A percentile compares a stretch with the other conserved stretches of the same genome.
Evolutionary conservation across 1,140 invertebrate genomes (phyloP).

Genomic region (Hycleus phaleratus): DNA sequence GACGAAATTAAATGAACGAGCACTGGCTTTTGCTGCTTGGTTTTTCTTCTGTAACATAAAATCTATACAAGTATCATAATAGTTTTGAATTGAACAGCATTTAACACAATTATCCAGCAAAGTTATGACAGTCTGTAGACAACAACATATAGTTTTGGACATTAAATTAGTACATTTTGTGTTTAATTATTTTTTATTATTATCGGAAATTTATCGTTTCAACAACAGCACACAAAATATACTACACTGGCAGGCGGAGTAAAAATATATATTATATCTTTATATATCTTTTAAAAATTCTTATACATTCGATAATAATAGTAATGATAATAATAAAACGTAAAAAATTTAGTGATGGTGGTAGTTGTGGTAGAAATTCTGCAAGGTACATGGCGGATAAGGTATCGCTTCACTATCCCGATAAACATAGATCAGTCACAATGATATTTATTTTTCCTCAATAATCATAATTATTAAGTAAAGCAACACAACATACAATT

Average conservation of each 20-base stretch:
- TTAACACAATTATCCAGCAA: conserved; percentile 32
- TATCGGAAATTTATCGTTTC: too few relatives aligned
- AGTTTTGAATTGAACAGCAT: conserved; percentile 21
- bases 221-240: conserved; percentile 33
- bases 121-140: conserved; percentile 17
- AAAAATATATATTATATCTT: conserved; percentile 25
- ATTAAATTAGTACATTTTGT: conserved; percentile 27
- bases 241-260: conserved; percentile 33
- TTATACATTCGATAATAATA: neutral
- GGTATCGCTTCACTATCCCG: conserved; percentile 20
- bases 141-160: conserved; percentile 17
- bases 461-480: conserved; percentile 28
- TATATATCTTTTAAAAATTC: conserved; percentile 1
- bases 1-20: neutral
- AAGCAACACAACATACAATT: conserved; percentile 42
- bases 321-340: conserved; percentile 22
- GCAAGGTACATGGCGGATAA: conserved; percentile 38
- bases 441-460: conserved; percentile 34
- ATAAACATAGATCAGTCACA: conserved; percentile 42
- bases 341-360: conserved; percentile 12
- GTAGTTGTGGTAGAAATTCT: conserved; percentile 19
- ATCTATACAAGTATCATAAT: neutral
- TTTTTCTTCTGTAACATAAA: conserved; percentile 12
- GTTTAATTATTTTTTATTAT: conserved; percentile 14
- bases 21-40: neutral